phyloP scores from a whole-genome alignment of 2,888 invertebrate species.

The Lepidonotus clava region DNA sequence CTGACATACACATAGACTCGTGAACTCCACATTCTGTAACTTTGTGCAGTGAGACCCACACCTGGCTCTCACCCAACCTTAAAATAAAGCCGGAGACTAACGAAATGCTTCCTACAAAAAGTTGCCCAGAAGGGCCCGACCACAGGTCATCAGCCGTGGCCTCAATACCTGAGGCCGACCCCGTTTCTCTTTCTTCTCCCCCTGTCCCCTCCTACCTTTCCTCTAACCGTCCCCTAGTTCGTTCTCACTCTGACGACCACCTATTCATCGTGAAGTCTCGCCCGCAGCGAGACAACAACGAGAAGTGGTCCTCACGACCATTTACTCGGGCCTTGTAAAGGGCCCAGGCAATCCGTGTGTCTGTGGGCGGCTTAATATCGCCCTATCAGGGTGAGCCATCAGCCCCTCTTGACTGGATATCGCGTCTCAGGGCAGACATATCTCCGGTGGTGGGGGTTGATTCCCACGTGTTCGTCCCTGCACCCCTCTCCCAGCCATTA shows the following conservation, averaged over 20 bases:
- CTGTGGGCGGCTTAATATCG: not conserved
- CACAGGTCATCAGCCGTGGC: not conserved
- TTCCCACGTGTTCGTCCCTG: no score
- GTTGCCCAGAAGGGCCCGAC: no score
- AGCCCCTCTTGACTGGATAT: not conserved
- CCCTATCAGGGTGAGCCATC: not conserved
- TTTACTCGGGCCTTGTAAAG: not conserved
- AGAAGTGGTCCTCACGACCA: not conserved
- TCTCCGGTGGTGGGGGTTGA: no score
- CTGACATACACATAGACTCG: not conserved
- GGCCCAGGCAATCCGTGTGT: not conserved
- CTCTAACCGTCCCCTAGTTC: not conserved
- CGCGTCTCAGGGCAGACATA: no score
- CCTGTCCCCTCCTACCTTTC: not conserved
- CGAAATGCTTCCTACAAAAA: no score
- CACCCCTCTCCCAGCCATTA: no score
- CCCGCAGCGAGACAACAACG: not conserved
- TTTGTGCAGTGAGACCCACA: no score
- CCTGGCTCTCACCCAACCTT: no score
- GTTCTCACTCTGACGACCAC: not conserved
- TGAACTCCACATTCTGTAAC: no score
- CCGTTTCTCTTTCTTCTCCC: no score
- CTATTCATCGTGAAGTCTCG: slow-evolving; percentile 10
- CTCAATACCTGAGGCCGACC: not conserved
- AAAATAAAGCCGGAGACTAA: no score